phyloP scores from a whole-genome alignment of 2,888 invertebrate genomes.

The Hybos culiciformis region DNA sequence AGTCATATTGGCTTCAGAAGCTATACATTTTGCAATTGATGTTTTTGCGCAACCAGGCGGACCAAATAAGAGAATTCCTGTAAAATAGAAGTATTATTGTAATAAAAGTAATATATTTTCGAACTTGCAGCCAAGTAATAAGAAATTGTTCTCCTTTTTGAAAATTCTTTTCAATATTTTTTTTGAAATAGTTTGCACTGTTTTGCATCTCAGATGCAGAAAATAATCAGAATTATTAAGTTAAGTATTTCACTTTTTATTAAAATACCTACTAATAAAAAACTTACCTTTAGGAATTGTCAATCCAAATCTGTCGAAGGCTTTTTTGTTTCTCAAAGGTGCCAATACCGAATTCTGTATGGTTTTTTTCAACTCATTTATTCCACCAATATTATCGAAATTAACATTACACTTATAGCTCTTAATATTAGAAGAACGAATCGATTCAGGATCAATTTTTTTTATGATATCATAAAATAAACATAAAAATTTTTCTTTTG shows the following conservation, averaged over 20 bases:
- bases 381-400: slow-evolving; percentile 43
- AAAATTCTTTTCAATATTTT: too few relatives aligned
- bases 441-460: slow-evolving; percentile 25
- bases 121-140: too few relatives aligned
- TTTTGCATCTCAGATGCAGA: slow-evolving; percentile 1
- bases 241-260: too few relatives aligned
- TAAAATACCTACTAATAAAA: not conserved
- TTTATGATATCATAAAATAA: slow-evolving; percentile 5
- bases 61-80: slow-evolving; percentile 46
- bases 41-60: slow-evolving; percentile 57
- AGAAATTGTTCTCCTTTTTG: too few relatives aligned
- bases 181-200: too few relatives aligned
- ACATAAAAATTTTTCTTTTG: not conserved
- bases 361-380: slow-evolving; percentile 38
- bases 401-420: slow-evolving; percentile 30
- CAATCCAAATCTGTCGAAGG: slow-evolving; percentile 42
- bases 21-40: slow-evolving; percentile 43
- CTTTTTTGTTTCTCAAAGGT: slow-evolving; percentile 41
- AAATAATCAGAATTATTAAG: too few relatives aligned
- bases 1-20: slow-evolving; percentile 39
- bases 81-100: slow-evolving; percentile 4
- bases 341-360: slow-evolving; percentile 42
- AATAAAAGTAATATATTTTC: not conserved
- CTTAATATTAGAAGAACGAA: slow-evolving; percentile 36
- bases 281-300: slow-evolving; percentile 38